Evolutionary conservation across 2,888 invertebrate genomes (phyloP), one percentile per base, ranked within the genome.

Genomic region (Lottia scabra): DNA sequence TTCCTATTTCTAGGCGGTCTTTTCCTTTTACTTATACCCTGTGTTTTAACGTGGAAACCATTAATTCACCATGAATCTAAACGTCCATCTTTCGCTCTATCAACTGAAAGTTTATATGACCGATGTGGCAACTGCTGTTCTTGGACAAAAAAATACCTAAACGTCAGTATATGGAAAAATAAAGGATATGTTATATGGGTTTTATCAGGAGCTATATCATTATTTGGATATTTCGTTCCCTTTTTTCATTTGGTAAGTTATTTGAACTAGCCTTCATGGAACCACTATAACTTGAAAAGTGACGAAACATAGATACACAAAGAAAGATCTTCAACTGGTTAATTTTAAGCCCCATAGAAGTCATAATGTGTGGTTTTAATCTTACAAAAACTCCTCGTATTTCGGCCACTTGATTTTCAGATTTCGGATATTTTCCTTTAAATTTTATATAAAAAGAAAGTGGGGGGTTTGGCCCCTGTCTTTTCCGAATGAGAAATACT

Each of bases 181-280:
- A 93, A 92, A 82, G 93, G 93, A 81, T 97, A 96, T 86, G 92
- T 94, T 44, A 92, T 95, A 66, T 97, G 97, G 97, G 94, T 95
- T 0, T 86, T 94, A 63, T 94, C 94, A 1, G 94, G 96, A 85
- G 95, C 96, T 0, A 88, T 95, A 1, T 95, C 96, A 12, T 90
- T 97, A 19, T 95, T 96, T 82, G 97, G 97, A 30, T 91, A 91
- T 78, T 97, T 97, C 87, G 95, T 97, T 30, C 96, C 96, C 0
- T 97, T 97, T 86, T 95, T 96, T 27, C 95, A 96, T 87, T 94
- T 97, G 91, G 94, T 94, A 82, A 89, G 90, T 88, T 74, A 63
- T 65, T 38, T 44, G 38, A 38, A 38, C 5, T 38, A 4, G 8
- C 38, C 10, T 8, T 5, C 38, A 38, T 8, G 38, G 38, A 4